Conservation (phyloP, 2,888 invertebrate genomes). For the Pollenia amentaria region DNA sequence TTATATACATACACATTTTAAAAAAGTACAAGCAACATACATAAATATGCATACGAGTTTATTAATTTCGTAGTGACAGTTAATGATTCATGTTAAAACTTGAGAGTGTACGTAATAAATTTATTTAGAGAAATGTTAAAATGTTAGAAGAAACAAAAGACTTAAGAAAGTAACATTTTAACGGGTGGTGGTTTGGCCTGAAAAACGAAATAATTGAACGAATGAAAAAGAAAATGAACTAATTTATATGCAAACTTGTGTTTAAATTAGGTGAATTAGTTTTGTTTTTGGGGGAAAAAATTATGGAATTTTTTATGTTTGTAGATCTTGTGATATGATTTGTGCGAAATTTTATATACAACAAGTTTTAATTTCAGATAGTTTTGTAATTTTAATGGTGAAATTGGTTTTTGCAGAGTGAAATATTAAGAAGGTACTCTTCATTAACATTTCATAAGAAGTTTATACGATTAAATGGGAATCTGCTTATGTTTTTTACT, state of each 20-base stretch:
- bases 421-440: too few relatives aligned
- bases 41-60: slow-evolving; percentile 1
- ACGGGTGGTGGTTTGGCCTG: background rate
- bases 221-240: background rate
- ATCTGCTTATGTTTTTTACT: too few relatives aligned
- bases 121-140: background rate
- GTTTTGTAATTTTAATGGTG: too few relatives aligned
- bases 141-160: slow-evolving; percentile 28
- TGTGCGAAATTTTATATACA: too few relatives aligned
- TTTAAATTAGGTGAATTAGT: slow-evolving; percentile 2
- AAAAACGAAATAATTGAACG: background rate
- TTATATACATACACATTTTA: background rate
- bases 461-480: too few relatives aligned
- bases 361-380: too few relatives aligned
- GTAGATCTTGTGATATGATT: too few relatives aligned
- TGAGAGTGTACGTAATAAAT: background rate
- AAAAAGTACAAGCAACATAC: background rate
- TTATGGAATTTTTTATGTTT: too few relatives aligned
- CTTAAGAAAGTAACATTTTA: slow-evolving; percentile 45
- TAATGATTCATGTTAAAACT: slow-evolving; percentile 35
- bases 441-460: too few relatives aligned
- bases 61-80: slow-evolving; percentile 22
- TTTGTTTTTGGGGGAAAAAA: background rate
- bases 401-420: too few relatives aligned
- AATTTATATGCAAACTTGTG: slow-evolving; percentile 23